phyloP scores from a whole-genome alignment of 2,797 vertebrate species.

The Chloroceryle amazona region DNA sequence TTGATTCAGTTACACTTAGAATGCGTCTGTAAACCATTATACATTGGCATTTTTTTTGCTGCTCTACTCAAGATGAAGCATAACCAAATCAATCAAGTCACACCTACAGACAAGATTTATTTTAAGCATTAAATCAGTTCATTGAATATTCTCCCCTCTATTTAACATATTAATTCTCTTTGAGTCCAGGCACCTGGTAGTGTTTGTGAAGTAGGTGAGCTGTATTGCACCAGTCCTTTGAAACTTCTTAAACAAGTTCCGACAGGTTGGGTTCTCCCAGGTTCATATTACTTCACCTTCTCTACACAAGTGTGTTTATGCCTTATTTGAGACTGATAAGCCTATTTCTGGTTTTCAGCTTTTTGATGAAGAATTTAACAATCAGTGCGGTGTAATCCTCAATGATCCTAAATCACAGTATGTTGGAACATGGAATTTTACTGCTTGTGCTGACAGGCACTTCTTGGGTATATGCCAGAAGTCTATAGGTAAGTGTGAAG shows the following conservation, averaged over 20 bases:
- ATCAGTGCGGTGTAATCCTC: slow-evolving; percentile 88
- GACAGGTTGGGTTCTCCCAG: not conserved
- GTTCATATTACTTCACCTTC: not conserved
- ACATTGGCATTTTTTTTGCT: not conserved
- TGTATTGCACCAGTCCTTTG: slow-evolving; percentile 19
- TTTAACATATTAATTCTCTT: not conserved
- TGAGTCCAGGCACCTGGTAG: not conserved
- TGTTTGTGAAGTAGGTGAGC: slow-evolving; percentile 16
- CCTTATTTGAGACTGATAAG: not conserved
- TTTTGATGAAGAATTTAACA: slow-evolving; percentile 80
- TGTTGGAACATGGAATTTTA: slow-evolving; percentile 93
- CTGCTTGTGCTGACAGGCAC: slow-evolving; percentile 83
- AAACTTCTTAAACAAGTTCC: slow-evolving; percentile 19
- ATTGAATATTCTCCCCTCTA: not conserved
- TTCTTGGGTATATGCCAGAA: slow-evolving; percentile 88
- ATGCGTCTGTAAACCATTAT: not conserved
- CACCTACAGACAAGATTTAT: not conserved
- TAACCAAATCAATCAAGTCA: not conserved
- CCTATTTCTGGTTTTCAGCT: slow-evolving; percentile 73
- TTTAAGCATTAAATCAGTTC: not conserved
- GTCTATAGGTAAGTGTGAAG: slow-evolving; percentile 84
- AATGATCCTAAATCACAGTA: slow-evolving; percentile 87
- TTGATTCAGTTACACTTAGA: not conserved
- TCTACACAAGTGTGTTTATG: not conserved
- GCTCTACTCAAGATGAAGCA: not conserved